A percentile compares a stretch with the other conserved stretches of the same genome.
phyloP scores from a whole-genome alignment of 1,140 invertebrate species.

The Zaprionus taronus region DNA sequence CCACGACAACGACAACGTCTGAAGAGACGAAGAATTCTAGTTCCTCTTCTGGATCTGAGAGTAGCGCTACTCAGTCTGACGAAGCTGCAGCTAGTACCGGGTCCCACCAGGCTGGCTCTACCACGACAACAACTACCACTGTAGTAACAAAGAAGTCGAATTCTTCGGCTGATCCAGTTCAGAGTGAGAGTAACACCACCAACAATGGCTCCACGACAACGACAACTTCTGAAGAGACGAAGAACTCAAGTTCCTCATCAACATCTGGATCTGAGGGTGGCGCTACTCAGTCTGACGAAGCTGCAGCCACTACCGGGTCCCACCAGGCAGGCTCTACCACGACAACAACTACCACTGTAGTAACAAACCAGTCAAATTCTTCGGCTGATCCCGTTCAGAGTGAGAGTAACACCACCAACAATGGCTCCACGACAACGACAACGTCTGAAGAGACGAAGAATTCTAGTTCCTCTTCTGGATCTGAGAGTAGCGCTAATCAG shows the following conservation, averaged over 20 bases:
- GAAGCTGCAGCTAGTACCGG: neutral
- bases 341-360: slow-evolving; percentile 9
- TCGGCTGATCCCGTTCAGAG: neutral
- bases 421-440: neutral
- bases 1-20: slow-evolving; percentile 23
- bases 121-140: slow-evolving; percentile 11
- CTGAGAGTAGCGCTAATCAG: neutral
- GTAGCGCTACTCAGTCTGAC: too few relatives aligned
- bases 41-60: neutral
- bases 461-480: neutral
- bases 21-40: neutral
- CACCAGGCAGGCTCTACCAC: slow-evolving; percentile 11
- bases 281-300: neutral
- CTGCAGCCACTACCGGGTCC: neutral
- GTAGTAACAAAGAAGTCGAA: neutral
- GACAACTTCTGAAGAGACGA: slow-evolving; percentile 15
- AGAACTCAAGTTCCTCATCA: neutral
- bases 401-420: neutral
- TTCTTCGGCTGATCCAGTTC: neutral
- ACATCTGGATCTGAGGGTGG: neutral
- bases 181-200: neutral
- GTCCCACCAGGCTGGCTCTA: neutral
- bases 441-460: slow-evolving; percentile 12
- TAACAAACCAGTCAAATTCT: neutral
- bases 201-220: slow-evolving; percentile 12